Evolutionary conservation across 2,888 invertebrate genomes (phyloP).

Genomic region (Volucella zonaria): DNA sequence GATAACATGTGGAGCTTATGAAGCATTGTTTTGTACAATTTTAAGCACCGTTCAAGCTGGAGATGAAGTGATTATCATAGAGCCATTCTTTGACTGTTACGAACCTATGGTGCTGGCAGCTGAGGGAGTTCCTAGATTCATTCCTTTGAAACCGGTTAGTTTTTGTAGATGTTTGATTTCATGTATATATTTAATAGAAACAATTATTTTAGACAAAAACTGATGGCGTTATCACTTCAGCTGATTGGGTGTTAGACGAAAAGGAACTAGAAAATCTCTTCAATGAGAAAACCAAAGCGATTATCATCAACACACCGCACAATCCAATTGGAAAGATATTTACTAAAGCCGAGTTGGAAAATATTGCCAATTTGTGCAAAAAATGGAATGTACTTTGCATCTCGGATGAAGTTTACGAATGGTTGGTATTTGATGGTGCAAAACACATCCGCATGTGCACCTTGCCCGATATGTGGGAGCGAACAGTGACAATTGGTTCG

Average conservation of each 20-base stretch:
- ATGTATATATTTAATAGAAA: background rate
- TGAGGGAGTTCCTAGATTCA: constrained; percentile 93
- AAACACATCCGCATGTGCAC: constrained; percentile 97
- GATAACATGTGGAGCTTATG: constrained; percentile 96
- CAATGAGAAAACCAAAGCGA: constrained; percentile 94
- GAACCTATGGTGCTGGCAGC: constrained; percentile 95
- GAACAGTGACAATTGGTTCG: constrained; percentile 97
- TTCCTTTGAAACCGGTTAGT: constrained; percentile 92
- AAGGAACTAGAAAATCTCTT: constrained; percentile 91
- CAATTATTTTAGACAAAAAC: constrained; percentile 77
- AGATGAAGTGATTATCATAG: constrained; percentile 97
- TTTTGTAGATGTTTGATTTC: background rate
- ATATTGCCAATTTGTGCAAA: constrained; percentile 94
- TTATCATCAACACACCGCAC: constrained; percentile 98
- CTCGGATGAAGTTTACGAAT: constrained; percentile 99
- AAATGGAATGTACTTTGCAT: constrained; percentile 96
- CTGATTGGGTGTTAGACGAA: constrained; percentile 95
- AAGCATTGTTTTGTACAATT: constrained; percentile 93
- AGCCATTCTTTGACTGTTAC: constrained; percentile 99
- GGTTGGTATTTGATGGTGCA: constrained; percentile 93
- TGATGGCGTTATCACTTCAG: constrained; percentile 85
- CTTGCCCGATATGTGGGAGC: constrained; percentile 98
- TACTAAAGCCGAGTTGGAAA: constrained; percentile 85
- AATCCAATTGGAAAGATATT: constrained; percentile 97
- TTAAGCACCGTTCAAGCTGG: constrained; percentile 93